phyloP scores from a whole-genome alignment of 2,888 invertebrate genomes.

The Brachyptera risi region DNA sequence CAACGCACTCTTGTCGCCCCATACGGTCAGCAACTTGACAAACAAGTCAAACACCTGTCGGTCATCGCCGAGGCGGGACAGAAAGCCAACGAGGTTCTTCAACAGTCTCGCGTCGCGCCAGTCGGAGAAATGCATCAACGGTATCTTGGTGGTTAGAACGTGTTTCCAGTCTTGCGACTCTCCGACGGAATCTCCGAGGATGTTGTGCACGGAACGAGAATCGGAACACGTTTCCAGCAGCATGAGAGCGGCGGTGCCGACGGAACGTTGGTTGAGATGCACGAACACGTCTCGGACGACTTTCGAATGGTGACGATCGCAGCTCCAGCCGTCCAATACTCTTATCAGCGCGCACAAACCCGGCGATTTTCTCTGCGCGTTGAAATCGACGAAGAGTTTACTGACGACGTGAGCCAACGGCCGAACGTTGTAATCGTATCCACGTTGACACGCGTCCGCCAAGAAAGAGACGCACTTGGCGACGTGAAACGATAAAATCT shows the following conservation, averaged over 20 bases:
- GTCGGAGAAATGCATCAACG: constrained; percentile 51
- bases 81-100: constrained; percentile 58
- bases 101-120: constrained; percentile 50
- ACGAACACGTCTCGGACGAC: constrained; percentile 49
- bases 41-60: constrained; percentile 47
- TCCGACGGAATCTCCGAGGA: constrained; percentile 52
- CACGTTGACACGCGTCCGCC: constrained; percentile 40
- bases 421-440: constrained; percentile 39
- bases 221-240: constrained; percentile 50
- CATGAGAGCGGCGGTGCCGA: constrained; percentile 54
- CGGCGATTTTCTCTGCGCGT: constrained; percentile 46
- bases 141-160: constrained; percentile 59
- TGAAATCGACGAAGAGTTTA: constrained; percentile 57
- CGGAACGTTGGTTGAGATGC: constrained; percentile 54
- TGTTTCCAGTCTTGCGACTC: constrained; percentile 61
- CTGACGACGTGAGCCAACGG: constrained; percentile 56
- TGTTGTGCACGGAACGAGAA: constrained; percentile 44
- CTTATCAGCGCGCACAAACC: constrained; percentile 52
- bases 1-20: constrained; percentile 62
- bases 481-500: constrained; percentile 57
- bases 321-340: constrained; percentile 53
- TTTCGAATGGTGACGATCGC: constrained; percentile 36
- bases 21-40: constrained; percentile 56
- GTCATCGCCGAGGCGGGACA: constrained; percentile 46
- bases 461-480: constrained; percentile 59